Conservation (phyloP, 2,113 vertebrate species). For the Hystrix cristata region DNA sequence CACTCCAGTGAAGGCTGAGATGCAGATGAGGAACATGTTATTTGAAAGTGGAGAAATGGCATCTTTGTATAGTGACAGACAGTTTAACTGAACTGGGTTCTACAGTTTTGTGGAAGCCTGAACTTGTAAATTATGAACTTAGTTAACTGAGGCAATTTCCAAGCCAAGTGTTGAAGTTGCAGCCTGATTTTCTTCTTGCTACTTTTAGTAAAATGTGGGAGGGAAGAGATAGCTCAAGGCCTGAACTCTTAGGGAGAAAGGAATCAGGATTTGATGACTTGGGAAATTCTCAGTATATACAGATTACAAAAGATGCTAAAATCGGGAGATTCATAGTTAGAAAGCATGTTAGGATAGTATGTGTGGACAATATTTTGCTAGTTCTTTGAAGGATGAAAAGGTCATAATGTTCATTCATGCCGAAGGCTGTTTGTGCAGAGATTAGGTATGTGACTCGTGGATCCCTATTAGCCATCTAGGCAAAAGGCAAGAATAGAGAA, state of each 20-base stretch:
- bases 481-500: background rate
- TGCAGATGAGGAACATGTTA: background rate
- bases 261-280: background rate
- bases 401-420: background rate
- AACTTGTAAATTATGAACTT: background rate
- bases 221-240: background rate
- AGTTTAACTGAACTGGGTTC: background rate
- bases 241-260: background rate
- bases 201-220: constrained; percentile 21
- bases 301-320: background rate
- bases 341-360: background rate
- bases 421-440: constrained; percentile 22
- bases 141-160: background rate
- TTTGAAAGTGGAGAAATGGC: background rate
- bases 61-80: background rate
- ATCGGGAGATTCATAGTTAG: background rate
- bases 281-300: background rate
- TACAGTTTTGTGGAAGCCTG: background rate
- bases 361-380: background rate
- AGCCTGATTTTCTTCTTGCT: background rate
- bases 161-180: background rate
- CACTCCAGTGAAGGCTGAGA: background rate
- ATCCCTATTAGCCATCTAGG: background rate
- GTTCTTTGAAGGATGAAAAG: background rate
- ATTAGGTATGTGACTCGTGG: background rate